Percentiles rank a stretch among this genome's conserved stretches.
Conservation (phyloP, 2,113 vertebrate genomes). For the Isichthys henryi region DNA sequence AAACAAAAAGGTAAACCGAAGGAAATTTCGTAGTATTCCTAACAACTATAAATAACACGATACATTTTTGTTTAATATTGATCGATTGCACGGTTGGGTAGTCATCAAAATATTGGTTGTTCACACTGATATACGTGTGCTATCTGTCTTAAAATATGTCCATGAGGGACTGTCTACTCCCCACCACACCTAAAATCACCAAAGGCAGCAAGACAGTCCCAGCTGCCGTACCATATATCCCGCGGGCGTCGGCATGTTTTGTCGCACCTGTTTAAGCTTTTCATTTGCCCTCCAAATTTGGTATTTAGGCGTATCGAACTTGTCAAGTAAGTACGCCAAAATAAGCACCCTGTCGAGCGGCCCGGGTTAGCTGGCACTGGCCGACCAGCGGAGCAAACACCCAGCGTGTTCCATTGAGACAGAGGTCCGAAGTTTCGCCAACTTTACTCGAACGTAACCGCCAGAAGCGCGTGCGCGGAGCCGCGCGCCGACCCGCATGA, state of each 20-base stretch:
- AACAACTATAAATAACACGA: neutral
- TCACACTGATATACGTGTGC: neutral
- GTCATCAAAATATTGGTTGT: neutral
- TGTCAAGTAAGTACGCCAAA: neutral
- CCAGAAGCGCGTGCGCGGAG: neutral
- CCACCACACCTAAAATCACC: neutral
- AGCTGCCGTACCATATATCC: neutral
- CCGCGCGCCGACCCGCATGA: neutral
- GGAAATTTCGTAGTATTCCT: neutral
- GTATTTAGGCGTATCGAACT: neutral
- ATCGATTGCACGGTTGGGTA: neutral
- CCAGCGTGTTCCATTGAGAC: neutral
- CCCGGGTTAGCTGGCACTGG: neutral
- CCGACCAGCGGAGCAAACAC: neutral
- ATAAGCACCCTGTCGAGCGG: neutral
- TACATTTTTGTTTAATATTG: neutral
- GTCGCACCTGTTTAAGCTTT: constrained; percentile 16
- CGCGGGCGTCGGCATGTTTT: neutral
- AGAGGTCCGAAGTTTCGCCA: neutral
- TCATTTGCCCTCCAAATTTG: neutral
- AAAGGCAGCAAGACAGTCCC: neutral
- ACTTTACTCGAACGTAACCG: neutral
- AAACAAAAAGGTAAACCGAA: neutral
- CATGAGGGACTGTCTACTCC: neutral
- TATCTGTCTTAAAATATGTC: neutral